A percentile compares a stretch with the other conserved stretches of the same genome.
Conservation (phyloP, 2,888 invertebrate genomes). For the Ennomos quercinarius region DNA sequence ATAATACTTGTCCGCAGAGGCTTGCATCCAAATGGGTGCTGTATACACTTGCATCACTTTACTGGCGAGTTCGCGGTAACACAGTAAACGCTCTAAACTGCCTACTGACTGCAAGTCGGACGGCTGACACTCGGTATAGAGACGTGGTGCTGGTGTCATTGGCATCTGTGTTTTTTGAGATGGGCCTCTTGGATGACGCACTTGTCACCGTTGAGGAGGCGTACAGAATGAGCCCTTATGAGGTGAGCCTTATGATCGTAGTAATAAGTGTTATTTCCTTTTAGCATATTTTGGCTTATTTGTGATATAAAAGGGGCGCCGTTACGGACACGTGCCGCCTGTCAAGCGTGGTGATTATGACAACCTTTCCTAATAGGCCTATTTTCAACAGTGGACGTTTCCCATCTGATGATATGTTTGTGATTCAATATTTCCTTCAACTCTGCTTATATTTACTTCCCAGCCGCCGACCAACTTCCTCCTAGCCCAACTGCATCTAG, state of each 20-base stretch:
- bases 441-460: background rate
- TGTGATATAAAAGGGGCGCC: too few species aligned
- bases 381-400: too few species aligned
- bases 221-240: slow-evolving; percentile 85
- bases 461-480: slow-evolving; percentile 90
- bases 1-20: slow-evolving; percentile 74
- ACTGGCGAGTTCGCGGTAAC: slow-evolving; percentile 91
- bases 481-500: slow-evolving; percentile 87
- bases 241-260: slow-evolving; percentile 69
- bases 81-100: slow-evolving; percentile 89
- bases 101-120: slow-evolving; percentile 85
- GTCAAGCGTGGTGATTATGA: too few species aligned
- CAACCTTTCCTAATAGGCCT: too few species aligned
- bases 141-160: slow-evolving; percentile 90
- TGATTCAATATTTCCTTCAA: background rate
- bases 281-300: background rate
- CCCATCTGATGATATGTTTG: background rate
- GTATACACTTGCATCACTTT: slow-evolving; percentile 89
- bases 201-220: slow-evolving; percentile 87
- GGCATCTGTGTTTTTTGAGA: slow-evolving; percentile 88
- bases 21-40: slow-evolving; percentile 90
- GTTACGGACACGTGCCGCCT: too few species aligned
- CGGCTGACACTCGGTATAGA: slow-evolving; percentile 76
- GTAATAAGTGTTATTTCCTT: too few species aligned
- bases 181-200: slow-evolving; percentile 88